Percentiles rank a stretch among this genome's conserved stretches.
Conservation (phyloP, 2,113 vertebrate species). For the Helogale parvula region DNA sequence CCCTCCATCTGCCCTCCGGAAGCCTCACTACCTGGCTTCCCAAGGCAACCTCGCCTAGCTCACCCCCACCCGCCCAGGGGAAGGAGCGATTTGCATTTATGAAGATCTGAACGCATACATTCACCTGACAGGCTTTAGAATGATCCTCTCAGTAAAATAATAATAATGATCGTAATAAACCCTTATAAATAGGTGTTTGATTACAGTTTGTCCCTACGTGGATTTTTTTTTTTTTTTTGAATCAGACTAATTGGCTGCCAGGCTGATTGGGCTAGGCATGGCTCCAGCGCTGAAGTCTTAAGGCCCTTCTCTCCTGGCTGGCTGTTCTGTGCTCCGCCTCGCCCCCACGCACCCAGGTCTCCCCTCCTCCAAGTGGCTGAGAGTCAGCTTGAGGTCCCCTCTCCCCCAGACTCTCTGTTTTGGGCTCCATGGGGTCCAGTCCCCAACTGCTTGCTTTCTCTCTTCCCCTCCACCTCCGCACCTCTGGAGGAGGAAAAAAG, state of each 20-base stretch:
- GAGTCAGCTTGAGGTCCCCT: not conserved
- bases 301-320: not conserved
- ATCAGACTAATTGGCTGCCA: conserved; percentile 81
- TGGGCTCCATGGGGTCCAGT: no score
- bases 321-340: not conserved
- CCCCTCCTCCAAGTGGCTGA: not conserved
- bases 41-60: not conserved
- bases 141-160: conserved; percentile 81
- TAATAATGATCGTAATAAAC: conserved; percentile 82
- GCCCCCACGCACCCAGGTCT: not conserved
- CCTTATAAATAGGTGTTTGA: conserved; percentile 83
- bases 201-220: conserved; percentile 79
- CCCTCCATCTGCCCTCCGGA: not conserved
- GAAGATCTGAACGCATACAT: conserved; percentile 69
- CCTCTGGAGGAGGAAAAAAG: not conserved
- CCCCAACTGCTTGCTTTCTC: not conserved
- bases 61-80: not conserved
- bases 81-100: conserved; percentile 76
- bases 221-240: conserved; percentile 77
- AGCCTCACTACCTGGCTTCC: not conserved
- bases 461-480: fast-evolving
- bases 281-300: not conserved
- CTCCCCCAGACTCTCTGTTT: not conserved
- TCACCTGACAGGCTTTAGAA: conserved; percentile 81
- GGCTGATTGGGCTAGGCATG: conserved; percentile 69